These are phyloP conservation scores for Cliona cf. orientalis DNA, from an alignment of 37 sponge, comb jelly and placozoan genomes.

Conservation along the genomic window DNA sequence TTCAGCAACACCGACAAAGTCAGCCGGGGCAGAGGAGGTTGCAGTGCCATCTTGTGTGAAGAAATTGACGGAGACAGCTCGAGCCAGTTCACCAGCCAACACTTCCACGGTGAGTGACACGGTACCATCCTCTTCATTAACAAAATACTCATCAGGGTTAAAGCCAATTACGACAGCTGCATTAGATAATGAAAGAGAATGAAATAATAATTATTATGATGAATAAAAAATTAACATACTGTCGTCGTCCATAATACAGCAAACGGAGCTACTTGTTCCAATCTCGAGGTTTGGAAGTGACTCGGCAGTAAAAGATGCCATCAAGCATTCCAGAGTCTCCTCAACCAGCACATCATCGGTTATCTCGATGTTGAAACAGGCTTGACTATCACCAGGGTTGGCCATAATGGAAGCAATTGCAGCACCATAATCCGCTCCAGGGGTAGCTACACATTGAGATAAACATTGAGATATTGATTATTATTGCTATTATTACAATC, in stretches of 20 bases:
- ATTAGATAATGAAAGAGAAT: neutral
- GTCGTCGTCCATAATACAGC: slow-evolving; percentile 45
- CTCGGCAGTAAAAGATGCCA: neutral
- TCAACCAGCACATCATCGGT: neutral
- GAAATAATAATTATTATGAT: neutral
- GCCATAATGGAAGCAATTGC: neutral
- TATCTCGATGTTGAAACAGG: slow-evolving; percentile 15
- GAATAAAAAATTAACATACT: slow-evolving; percentile 13
- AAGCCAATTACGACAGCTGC: slow-evolving; percentile 35
- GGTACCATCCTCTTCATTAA: slow-evolving; percentile 19
- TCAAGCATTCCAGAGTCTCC: slow-evolving; percentile 22
- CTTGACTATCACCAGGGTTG: neutral
- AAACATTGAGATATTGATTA: neutral
- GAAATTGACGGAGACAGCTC: slow-evolving; percentile 14
- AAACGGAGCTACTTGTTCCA: neutral
- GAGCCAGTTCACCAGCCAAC: slow-evolving; percentile 15
- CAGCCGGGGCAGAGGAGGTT: neutral
- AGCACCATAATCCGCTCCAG: slow-evolving; percentile 12
- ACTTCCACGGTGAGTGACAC: slow-evolving; percentile 2
- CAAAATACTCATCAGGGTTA: neutral
- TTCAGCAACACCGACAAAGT: neutral
- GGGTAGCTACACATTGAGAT: neutral
- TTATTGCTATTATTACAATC: too few species aligned
- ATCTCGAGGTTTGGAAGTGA: neutral
- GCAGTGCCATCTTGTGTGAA: slow-evolving; percentile 48